Base-by-base conservation (phyloP, 2,888 invertebrate species). In the Prosopocoilus inquinatus region DNA sequence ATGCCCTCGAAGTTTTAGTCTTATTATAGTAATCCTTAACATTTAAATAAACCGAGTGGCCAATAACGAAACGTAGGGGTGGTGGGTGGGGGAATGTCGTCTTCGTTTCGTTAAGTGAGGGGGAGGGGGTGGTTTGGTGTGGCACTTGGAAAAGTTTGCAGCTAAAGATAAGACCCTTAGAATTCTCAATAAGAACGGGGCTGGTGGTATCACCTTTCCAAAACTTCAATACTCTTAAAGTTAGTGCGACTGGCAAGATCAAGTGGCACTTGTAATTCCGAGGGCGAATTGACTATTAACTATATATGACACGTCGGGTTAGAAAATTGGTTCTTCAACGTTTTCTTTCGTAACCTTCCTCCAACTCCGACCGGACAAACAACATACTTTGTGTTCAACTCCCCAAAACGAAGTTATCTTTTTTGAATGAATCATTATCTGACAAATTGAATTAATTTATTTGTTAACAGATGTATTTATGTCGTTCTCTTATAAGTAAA, bases 201-300 rank as follows among this genome's bases (percentile, higher is more conserved):
- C n/a, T 5, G 5, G 43, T 20, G 35, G 36, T 53, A 53, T 53
- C 53, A 53, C 53, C 53, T 48, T 53, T 34, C 43, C 53, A n/a
- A 36, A 47, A 53, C 53, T 53, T 53, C 53, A 53, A 53, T 53
- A 47, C 48, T 53, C 53, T 53, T 43, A 48, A 48, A 47, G 43
- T 39, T 47, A 34, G 48, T 53, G 48, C 48, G 53, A 53, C 53
- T 48, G 53, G 53, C 53, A 43, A 53, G 53, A 53, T 53, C 48
- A 53, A 53, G 53, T 53, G 35, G 48, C 44, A 53, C 47, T 53
- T 47, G 44, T 20, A 11, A 53, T 53, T 53, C 53, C 15, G 9
- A 16, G 44, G 33, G 48, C 11, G 53, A 41, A 43, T 35, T 47
- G 35, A 43, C 53, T 53, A 48, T 48, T 47, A 53, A 48, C 53